Percentiles rank a stretch among this genome's conserved stretches.
Conservation (phyloP, 2,888 invertebrate species). For the Hypsopygia costalis region DNA sequence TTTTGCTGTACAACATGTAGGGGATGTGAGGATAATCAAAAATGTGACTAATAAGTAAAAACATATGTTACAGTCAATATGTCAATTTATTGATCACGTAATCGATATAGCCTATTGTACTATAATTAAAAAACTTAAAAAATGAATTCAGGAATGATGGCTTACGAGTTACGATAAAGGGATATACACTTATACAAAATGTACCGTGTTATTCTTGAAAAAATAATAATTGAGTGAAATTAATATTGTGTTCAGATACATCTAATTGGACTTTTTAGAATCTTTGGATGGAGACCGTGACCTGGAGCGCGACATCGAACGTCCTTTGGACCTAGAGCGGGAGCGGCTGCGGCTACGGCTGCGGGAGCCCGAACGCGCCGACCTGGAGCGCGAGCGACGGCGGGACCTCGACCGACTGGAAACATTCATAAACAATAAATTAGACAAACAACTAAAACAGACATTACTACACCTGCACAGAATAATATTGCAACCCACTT, state of each 20-base stretch:
- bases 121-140: constrained; percentile 30
- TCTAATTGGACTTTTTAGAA: constrained; percentile 71
- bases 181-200: constrained; percentile 24
- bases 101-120: constrained; percentile 46
- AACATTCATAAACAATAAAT: constrained; percentile 24
- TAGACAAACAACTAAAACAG: constrained; percentile 16
- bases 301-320: constrained; percentile 71
- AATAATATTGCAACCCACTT: not conserved
- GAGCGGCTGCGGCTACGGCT: constrained; percentile 69
- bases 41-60: too few species aligned
- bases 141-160: constrained; percentile 57
- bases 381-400: constrained; percentile 82
- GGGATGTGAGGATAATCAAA: too few species aligned
- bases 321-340: constrained; percentile 74
- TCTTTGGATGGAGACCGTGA: constrained; percentile 74
- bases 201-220: constrained; percentile 21
- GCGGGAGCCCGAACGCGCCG: constrained; percentile 73
- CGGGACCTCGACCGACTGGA: constrained; percentile 82
- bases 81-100: constrained; percentile 46
- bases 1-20: too few species aligned
- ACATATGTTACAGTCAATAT: constrained; percentile 16
- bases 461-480: not conserved
- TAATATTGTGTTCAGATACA: constrained; percentile 16
- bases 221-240: constrained; percentile 25
- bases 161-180: constrained; percentile 16